Conservation (phyloP, 2,113 vertebrate genomes). For the Orycteropus afer region DNA sequence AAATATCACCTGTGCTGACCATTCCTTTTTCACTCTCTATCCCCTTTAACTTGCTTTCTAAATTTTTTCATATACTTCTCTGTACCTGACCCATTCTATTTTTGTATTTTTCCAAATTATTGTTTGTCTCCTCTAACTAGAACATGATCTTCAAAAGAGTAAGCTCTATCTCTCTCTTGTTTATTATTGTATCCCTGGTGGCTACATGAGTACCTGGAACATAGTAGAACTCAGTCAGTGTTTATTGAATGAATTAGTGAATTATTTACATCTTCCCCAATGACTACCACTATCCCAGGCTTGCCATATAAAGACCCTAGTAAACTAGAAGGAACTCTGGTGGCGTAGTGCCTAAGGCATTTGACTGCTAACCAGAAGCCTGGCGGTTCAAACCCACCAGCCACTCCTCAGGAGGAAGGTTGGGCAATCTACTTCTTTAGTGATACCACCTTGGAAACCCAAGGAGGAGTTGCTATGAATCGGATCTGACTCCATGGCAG, state of each 20-base stretch:
- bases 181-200: not conserved
- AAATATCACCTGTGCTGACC: fast-evolving
- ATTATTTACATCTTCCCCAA: not conserved
- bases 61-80: not conserved
- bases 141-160: not conserved
- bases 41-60: not conserved
- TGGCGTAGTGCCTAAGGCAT: no score
- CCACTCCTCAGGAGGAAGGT: no score
- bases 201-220: not conserved
- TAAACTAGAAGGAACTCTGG: no score
- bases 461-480: no score
- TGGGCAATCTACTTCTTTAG: no score
- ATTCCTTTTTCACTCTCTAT: not conserved
- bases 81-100: fast-evolving
- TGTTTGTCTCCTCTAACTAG: not conserved
- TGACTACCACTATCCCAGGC: no score
- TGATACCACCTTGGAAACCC: no score
- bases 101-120: no score
- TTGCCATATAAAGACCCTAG: not conserved
- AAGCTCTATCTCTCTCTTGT: not conserved
- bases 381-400: no score
- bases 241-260: not conserved
- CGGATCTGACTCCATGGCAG: no score
- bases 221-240: not conserved
- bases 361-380: no score